These are phyloP conservation scores for Felis chaus DNA, from an alignment of 2,113 vertebrate genomes.

Conservation along the genomic window DNA sequence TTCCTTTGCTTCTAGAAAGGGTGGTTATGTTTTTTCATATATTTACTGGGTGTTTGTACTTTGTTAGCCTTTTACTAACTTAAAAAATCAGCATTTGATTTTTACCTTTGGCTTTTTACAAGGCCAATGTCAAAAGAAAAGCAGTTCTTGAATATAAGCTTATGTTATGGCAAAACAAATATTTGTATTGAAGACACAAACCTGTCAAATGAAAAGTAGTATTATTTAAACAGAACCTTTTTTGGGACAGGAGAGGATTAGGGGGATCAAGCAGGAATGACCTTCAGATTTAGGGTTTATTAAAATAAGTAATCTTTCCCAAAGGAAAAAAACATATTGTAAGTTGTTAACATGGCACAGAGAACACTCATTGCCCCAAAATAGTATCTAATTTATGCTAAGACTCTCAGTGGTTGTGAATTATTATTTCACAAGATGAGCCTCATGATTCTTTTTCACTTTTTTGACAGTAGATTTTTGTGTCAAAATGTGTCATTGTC, in stretches of 20 bases:
- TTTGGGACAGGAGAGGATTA: background rate
- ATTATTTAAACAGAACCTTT: background rate
- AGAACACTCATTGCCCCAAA: background rate
- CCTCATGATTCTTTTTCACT: background rate
- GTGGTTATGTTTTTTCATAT: background rate
- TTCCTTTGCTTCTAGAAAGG: constrained; percentile 11
- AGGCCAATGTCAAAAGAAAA: background rate
- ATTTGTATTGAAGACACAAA: constrained; percentile 10
- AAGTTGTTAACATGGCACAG: background rate
- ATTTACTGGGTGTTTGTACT: background rate
- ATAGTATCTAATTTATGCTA: background rate
- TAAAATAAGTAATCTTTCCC: background rate
- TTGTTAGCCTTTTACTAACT: background rate
- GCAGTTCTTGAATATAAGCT: background rate
- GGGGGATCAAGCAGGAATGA: background rate
- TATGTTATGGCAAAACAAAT: background rate
- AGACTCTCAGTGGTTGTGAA: background rate
- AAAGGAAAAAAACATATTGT: background rate
- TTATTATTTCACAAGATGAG: background rate
- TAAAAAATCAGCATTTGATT: background rate
- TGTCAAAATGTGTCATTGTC: background rate
- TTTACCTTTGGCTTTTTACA: background rate
- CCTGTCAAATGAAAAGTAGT: background rate
- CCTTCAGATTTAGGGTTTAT: background rate
- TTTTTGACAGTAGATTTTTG: background rate